Evolutionary conservation across 2,797 vertebrate genomes (phyloP), one percentile per base, ranked within the genome.

Genomic region (Bradypus variegatus): DNA sequence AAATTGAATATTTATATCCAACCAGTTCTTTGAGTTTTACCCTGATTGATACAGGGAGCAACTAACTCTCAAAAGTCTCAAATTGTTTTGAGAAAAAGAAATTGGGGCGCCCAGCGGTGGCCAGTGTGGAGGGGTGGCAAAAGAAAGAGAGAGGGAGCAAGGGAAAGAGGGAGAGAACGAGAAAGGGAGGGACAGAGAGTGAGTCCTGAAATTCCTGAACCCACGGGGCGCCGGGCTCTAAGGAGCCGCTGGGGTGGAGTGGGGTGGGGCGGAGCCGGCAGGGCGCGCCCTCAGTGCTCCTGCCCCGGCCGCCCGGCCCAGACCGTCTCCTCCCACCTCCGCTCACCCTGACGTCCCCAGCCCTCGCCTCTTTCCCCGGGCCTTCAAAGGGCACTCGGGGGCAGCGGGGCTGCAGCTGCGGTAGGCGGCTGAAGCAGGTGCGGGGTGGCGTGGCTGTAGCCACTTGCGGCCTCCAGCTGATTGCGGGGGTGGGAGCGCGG

Each of bases 301-400:
- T 0, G 93, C 92, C 19, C 95, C 92, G 90, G n/a, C 65, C 27
- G 53, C 91, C 62, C 90, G 38, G 82, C 48, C 18, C 90, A 14
- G 75, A 1, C 41, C 53, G 10, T 41, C 33, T 8, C 62, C 36
- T 62, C 60, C 81, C 18, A 21, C 58, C 50, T 13, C 45, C 64
- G 69, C 62, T 8, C 2, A 27, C 38, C 67, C 72, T 31, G 21
- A 50, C 73, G 76, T 90, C 60, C 77, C 6, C 4, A 80, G 48
- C 21, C 72, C 88, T 90, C 88, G 86, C 90, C 88, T 50, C 80
- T 86, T 67, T 36, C 67, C 72, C 27, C 12, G 6, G 8, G 67
- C 15, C 85, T 86, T 89, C 58, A 86, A 76, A 93, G 82, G 58
- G 70, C 41, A 25, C 65, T 1, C 2, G 29, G 58, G 27, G 80